Percentiles rank a stretch among this genome's conserved stretches.
Conservation (phyloP, 2,888 invertebrate species). For the Merodon equestris region DNA sequence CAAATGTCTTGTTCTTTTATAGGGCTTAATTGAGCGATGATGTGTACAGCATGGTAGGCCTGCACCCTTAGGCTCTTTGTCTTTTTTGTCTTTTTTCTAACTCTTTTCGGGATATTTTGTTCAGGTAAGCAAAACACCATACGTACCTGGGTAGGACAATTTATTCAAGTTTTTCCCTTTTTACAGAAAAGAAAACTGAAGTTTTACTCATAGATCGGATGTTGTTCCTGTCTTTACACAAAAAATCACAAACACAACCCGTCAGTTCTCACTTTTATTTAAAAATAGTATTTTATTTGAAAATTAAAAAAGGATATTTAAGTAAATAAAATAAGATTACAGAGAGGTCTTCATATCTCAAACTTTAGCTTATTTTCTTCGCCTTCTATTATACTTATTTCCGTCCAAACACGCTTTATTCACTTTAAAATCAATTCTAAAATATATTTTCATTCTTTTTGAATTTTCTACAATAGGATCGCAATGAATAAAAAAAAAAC, state of each 20-base stretch:
- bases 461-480: conserved; percentile 9
- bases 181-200: no score
- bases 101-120: no score
- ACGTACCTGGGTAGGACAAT: no score
- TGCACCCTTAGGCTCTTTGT: no score
- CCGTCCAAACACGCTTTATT: not conserved
- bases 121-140: no score
- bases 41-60: no score
- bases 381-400: conserved; percentile 10
- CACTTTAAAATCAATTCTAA: not conserved
- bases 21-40: no score
- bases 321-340: conserved; percentile 28
- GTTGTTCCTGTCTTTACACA: no score
- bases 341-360: conserved; percentile 10
- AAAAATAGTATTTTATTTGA: conserved; percentile 52
- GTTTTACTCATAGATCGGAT: no score
- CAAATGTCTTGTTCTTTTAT: no score
- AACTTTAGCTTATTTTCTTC: conserved; percentile 4
- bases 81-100: no score
- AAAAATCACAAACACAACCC: not conserved
- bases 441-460: conserved; percentile 3
- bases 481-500: not conserved
- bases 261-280: conserved; percentile 23
- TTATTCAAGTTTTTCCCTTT: no score
- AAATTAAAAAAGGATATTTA: conserved; percentile 39